Base-by-base conservation (phyloP, 1,140 invertebrate species). In the Bicyclus anynana region DNA sequence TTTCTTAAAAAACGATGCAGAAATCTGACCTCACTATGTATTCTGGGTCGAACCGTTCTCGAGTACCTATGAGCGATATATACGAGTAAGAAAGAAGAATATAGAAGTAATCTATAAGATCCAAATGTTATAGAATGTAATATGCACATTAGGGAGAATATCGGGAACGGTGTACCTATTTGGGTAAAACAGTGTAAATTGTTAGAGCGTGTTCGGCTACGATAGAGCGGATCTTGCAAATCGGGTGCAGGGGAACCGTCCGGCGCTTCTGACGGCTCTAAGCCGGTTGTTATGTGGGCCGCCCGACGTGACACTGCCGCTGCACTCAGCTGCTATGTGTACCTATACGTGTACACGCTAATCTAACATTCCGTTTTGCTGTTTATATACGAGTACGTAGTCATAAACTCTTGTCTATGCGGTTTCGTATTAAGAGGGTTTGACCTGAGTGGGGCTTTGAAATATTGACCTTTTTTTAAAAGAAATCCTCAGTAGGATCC, bases 141-240 rank as follows among this genome's bases (percentile, higher is more conserved):
- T 40, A 46, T 14, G 21, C 9, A 46, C 42, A 46, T 21, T 47
- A 26, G 20, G 14, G 5, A 23, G 44, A 21, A 65, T 61, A 62
- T 51, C 46, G 46, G 53, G 53, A 61, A 63, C 53, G 42, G 65
- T 55, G 58, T 33, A 33, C 29, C 29, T 59, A 64, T 62, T 66
- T 59, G 54, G 48, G 46, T 67, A 73, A 79, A 81, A 72, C 60
- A 68, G 61, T 69, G 62, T 58, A 65, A 67, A 80, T 73, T 64
- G 67, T 77, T 72, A 62, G 62, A 59, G 72, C 53, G 69, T 80
- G 76, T 73, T 72, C 64, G 65, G 55, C 49, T 60, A 74, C 76
- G 78, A 85, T 82, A 83, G 73, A 80, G 77, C 65, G 73, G 77
- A 78, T 83, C 77, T 78, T 73, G 74, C 74, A 82, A 81, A 83